Evolutionary conservation across 2,888 invertebrate genomes (phyloP).

Genomic region (Lithophane socia): DNA sequence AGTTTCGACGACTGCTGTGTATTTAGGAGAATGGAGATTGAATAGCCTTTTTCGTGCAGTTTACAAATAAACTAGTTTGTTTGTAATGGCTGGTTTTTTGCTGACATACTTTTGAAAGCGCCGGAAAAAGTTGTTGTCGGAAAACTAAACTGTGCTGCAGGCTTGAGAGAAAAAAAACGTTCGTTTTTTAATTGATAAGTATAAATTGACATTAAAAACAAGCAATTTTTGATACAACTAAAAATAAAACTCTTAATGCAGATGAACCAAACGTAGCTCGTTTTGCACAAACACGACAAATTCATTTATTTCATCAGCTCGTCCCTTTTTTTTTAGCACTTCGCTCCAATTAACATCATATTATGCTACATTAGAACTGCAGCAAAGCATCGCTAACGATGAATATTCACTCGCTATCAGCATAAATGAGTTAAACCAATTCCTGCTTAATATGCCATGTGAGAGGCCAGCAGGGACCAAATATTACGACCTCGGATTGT

Average conservation of each 20-base stretch:
- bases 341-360: slow-evolving; percentile 3
- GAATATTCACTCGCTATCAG: slow-evolving; percentile 47
- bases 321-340: not conserved
- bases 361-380: slow-evolving; percentile 37
- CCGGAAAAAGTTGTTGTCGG: not conserved
- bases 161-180: not conserved
- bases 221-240: not conserved
- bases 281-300: not conserved
- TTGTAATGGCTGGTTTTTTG: not conserved
- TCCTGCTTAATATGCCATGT: slow-evolving; percentile 60
- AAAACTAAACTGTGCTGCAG: not conserved
- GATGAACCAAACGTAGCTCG: too few relatives aligned
- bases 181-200: not conserved
- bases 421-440: slow-evolving; percentile 54
- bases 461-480: slow-evolving; percentile 51
- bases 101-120: not conserved
- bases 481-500: slow-evolving; percentile 41
- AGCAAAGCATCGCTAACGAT: slow-evolving; percentile 29
- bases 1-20: slow-evolving; percentile 40
- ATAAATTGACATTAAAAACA: not conserved
- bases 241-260: not conserved
- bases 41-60: not conserved
- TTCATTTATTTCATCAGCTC: not conserved
- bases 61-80: slow-evolving; percentile 7
- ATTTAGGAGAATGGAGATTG: slow-evolving; percentile 21